These are phyloP conservation scores for Capra hircus DNA, from an alignment of 2,113 vertebrate genomes.

Conservation along the genomic window DNA sequence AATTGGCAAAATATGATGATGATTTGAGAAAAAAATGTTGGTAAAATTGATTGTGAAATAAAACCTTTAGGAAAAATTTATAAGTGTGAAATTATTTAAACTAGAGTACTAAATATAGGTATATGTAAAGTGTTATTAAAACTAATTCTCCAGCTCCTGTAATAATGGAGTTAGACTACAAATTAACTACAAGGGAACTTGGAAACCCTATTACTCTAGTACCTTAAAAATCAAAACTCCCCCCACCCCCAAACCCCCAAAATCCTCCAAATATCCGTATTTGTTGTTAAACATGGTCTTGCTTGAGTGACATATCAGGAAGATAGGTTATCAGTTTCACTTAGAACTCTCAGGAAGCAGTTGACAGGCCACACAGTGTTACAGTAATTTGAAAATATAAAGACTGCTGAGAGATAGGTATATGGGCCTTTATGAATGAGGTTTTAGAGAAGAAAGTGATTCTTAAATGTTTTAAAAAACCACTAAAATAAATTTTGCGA, in stretches of 20 bases:
- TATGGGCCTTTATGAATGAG: background rate
- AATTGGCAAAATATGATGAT: background rate
- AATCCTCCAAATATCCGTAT: too few relatives aligned
- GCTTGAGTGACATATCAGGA: background rate
- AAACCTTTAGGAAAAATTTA: background rate
- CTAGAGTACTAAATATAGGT: background rate
- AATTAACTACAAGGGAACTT: background rate
- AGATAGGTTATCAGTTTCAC: background rate
- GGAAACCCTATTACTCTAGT: background rate
- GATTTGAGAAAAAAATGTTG: background rate
- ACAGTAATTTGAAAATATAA: background rate
- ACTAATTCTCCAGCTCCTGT: background rate
- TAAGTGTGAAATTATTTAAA: background rate
- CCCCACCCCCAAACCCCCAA: accelerated
- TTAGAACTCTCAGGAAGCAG: background rate
- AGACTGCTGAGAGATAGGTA: background rate
- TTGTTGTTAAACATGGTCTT: background rate
- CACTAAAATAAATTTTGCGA: background rate
- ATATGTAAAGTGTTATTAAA: background rate
- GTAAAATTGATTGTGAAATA: background rate
- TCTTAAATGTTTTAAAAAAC: background rate
- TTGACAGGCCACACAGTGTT: background rate
- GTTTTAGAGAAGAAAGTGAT: background rate
- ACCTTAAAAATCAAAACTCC: background rate
- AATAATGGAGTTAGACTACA: background rate